Conservation (phyloP, 2,888 invertebrate species). For the Notodonta dromedarius region DNA sequence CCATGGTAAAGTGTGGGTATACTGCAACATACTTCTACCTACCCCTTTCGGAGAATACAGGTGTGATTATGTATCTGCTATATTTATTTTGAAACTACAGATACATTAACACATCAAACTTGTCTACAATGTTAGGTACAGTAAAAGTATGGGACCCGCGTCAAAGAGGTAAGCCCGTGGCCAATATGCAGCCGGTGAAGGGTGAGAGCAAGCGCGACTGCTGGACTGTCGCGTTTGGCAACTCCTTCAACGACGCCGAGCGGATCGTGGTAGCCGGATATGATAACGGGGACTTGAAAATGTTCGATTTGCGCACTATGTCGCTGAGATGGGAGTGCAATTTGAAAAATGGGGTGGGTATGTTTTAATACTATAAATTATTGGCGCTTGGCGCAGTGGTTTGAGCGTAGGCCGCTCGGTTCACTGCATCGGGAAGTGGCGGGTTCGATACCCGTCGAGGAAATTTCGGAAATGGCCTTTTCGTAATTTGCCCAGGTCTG, state of each 20-base stretch:
- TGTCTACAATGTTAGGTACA: slow-evolving; percentile 79
- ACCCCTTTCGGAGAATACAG: no score
- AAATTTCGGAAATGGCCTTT: no score
- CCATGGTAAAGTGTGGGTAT: no score
- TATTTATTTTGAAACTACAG: no score
- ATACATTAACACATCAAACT: no score
- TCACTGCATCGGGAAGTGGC: no score
- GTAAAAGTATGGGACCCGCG: slow-evolving; percentile 98
- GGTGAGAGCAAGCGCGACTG: slow-evolving; percentile 92
- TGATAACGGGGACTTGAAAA: slow-evolving; percentile 97
- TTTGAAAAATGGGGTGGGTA: slow-evolving; percentile 95
- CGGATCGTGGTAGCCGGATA: slow-evolving; percentile 95
- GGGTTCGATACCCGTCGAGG: no score
- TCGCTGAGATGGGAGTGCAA: slow-evolving; percentile 95
- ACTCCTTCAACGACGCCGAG: slow-evolving; percentile 94
- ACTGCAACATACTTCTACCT: no score
- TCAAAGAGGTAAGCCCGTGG: slow-evolving; percentile 94
- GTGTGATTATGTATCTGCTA: no score
- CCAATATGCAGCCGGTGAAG: slow-evolving; percentile 91
- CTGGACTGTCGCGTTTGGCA: slow-evolving; percentile 97
- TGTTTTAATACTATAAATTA: slow-evolving; percentile 41
- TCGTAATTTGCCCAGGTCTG: no score
- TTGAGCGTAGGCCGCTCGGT: no score
- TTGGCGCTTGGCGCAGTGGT: no score
- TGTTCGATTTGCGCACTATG: slow-evolving; percentile 95